phyloP scores from a whole-genome alignment of 23 tunicate species.

The Oikopleura dioica region DNA sequence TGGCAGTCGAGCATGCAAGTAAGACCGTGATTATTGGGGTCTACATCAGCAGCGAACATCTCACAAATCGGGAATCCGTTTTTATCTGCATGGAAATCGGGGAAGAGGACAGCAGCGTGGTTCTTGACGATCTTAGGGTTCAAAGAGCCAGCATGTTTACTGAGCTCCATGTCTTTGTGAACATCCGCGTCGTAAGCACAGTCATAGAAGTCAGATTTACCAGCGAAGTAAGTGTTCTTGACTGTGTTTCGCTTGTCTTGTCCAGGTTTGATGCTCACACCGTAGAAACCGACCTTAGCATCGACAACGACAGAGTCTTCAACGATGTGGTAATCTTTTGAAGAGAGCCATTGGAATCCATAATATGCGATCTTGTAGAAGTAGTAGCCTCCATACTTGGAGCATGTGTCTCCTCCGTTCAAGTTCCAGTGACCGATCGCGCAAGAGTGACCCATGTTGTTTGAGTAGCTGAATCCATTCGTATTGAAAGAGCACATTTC shows the following conservation, averaged over 20 bases:
- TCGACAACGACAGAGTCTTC: neutral
- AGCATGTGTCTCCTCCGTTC: neutral
- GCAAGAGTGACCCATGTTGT: slow-evolving; percentile 8
- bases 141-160: neutral
- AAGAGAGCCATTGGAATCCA: neutral
- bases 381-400: neutral
- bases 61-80: neutral
- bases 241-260: neutral
- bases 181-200: neutral
- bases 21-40: neutral
- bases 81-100: neutral
- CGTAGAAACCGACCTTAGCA: neutral
- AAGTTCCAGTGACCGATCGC: neutral
- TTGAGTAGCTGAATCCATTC: neutral
- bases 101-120: neutral
- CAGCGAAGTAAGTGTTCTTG: neutral
- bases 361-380: slow-evolving; percentile 8
- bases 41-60: neutral
- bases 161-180: neutral
- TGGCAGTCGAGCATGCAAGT: neutral
- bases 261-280: neutral
- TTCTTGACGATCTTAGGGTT: neutral
- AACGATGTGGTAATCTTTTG: neutral
- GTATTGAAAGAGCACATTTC: neutral
- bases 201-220: neutral